Percentiles rank a stretch among this genome's conserved stretches.
Evolutionary conservation across 2,888 invertebrate genomes (phyloP).

Genomic region (Timandra comae): DNA sequence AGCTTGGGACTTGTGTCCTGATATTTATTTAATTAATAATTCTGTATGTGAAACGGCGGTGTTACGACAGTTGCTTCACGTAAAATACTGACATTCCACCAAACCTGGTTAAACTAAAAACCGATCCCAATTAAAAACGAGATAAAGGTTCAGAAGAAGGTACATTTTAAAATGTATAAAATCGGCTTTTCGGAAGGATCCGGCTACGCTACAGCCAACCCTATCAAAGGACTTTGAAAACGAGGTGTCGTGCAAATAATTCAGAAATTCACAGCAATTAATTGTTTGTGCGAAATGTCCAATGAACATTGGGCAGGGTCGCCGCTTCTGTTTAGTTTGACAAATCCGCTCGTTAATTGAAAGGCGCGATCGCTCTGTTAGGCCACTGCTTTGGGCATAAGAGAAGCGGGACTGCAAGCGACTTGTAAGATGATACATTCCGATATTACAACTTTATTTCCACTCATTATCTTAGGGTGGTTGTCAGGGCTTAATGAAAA

Average conservation of each 20-base stretch:
- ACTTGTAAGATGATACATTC: not conserved
- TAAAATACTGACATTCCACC: too few species aligned
- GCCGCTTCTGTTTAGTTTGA: slow-evolving; percentile 39
- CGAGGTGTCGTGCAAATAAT: slow-evolving; percentile 21
- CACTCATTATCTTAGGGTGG: too few species aligned
- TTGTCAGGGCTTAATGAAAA: too few species aligned
- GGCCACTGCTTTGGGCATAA: slow-evolving; percentile 1
- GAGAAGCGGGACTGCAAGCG: slow-evolving; percentile 2
- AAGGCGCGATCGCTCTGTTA: slow-evolving; percentile 22
- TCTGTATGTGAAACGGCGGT: too few species aligned
- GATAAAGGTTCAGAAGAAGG: too few species aligned
- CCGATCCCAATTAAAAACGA: too few species aligned
- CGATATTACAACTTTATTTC: not conserved
- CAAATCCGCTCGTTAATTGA: slow-evolving; percentile 43
- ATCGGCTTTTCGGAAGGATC: slow-evolving; percentile 6
- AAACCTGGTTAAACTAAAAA: too few species aligned
- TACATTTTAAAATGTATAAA: too few species aligned
- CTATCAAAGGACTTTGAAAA: slow-evolving; percentile 1
- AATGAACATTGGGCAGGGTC: slow-evolving; percentile 28
- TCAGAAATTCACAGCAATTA: slow-evolving; percentile 26
- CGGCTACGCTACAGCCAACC: slow-evolving; percentile 1
- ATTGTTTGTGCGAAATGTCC: slow-evolving; percentile 32
- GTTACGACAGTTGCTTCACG: too few species aligned
- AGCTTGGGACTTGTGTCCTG: too few species aligned
- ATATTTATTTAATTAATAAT: too few species aligned